phyloP scores from a whole-genome alignment of 2,888 invertebrate genomes.

The Polia nebulosa region DNA sequence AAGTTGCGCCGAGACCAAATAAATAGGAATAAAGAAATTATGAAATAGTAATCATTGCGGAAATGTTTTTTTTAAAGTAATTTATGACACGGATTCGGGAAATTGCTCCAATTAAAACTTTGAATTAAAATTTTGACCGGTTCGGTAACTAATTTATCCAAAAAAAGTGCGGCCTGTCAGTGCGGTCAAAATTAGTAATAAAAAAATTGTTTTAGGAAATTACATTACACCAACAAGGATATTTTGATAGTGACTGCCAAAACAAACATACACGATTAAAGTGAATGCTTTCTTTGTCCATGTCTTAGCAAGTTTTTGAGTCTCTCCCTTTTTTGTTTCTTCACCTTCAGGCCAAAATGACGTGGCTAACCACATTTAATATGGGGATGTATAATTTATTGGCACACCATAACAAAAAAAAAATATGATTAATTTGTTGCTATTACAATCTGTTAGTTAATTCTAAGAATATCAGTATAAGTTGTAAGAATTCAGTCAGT shows the following conservation, averaged over 20 bases:
- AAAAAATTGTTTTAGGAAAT: background rate
- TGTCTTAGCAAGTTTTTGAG: too few species aligned
- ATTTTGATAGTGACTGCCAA: background rate
- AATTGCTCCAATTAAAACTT: background rate
- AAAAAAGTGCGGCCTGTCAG: accelerated
- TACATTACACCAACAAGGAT: background rate
- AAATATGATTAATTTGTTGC: background rate
- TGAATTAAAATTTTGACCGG: background rate
- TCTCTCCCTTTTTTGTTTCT: too few species aligned
- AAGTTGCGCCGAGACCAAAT: background rate
- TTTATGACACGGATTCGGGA: slow-evolving; percentile 17
- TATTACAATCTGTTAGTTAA: background rate
- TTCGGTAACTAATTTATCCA: background rate
- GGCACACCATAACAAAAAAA: background rate
- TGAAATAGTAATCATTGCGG: too few species aligned
- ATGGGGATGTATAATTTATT: background rate
- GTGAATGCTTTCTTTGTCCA: too few species aligned
- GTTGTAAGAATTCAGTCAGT: slow-evolving; percentile 15
- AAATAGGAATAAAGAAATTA: background rate
- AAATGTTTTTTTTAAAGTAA: too few species aligned
- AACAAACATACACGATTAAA: background rate
- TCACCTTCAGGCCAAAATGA: too few species aligned
- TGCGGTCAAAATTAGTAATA: background rate
- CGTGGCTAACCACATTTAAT: too few species aligned
- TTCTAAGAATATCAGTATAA: slow-evolving; percentile 24